A percentile compares a stretch with the other conserved stretches of the same genome.
Evolutionary conservation across 2,888 invertebrate species (phyloP).

Genomic region (Noctuana brunneofusca): DNA sequence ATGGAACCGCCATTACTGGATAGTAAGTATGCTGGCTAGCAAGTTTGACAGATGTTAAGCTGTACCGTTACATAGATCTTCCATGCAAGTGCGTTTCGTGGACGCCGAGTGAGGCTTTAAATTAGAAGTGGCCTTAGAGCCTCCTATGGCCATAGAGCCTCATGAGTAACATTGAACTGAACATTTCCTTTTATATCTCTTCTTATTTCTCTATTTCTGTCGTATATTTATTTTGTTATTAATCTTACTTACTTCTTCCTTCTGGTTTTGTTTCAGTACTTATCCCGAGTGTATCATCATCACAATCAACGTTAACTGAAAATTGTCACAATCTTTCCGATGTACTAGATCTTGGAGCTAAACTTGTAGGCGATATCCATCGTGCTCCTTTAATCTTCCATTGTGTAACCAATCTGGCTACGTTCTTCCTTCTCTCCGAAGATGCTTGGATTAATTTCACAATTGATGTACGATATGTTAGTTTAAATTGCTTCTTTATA

Average conservation of each 20-base stretch:
- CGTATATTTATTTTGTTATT: too few species aligned
- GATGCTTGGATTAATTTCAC: conserved; percentile 58
- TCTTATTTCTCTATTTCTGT: too few species aligned
- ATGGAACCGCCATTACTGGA: conserved; percentile 63
- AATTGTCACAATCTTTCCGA: conserved; percentile 39
- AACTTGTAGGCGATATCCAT: conserved; percentile 64
- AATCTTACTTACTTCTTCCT: background rate
- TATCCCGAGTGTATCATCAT: conserved; percentile 45
- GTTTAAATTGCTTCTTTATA: background rate
- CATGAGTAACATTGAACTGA: too few species aligned
- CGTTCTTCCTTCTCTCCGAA: conserved; percentile 64
- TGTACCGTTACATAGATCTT: background rate
- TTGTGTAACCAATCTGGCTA: conserved; percentile 51
- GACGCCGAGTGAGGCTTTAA: too few species aligned
- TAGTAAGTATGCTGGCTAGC: conserved; percentile 45
- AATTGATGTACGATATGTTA: conserved; percentile 42
- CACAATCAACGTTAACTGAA: conserved; percentile 36
- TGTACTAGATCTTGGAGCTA: conserved; percentile 63
- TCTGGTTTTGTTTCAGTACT: conserved; percentile 46
- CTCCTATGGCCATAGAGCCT: too few species aligned
- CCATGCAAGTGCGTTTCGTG: too few species aligned
- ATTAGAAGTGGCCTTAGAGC: too few species aligned
- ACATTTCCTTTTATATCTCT: too few species aligned
- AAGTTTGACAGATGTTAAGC: background rate
- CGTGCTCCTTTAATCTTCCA: conserved; percentile 47